Evolutionary conservation across 2,888 invertebrate genomes (phyloP), one percentile per base, ranked within the genome.

Genomic region (Sthenelais limicola): DNA sequence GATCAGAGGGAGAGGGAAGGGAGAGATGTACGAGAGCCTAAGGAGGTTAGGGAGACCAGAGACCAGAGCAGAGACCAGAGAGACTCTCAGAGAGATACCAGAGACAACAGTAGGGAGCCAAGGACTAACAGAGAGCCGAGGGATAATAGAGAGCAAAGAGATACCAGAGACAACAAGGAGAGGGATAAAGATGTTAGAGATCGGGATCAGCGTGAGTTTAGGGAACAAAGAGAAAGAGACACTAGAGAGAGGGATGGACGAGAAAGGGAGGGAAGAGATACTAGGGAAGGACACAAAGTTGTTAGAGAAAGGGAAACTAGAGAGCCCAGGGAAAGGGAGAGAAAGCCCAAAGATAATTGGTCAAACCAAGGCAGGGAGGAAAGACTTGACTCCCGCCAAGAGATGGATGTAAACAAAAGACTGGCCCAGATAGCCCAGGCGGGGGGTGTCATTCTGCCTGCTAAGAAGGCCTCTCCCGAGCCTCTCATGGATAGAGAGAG

Each of bases 371-470:
- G n/a, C n/a, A n/a, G n/a, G n/a, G n/a, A n/a, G n/a, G n/a, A n/a
- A n/a, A n/a, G n/a, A n/a, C n/a, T n/a, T n/a, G n/a, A n/a, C n/a
- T n/a, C n/a, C n/a, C n/a, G n/a, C n/a, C n/a, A n/a, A n/a, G n/a
- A n/a, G n/a, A n/a, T n/a, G 21, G 62, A 33, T 7, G 24, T 62
- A 21, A 35, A 62, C 24, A 62, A 62, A 4, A 35, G 62, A 24
- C 38, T 62, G 7, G 62, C 62, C 3, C 62, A 24, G 1, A 35
- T 62, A 12, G 62, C 62, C 4, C 56, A 56, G 56, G 30, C 56
- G n/a, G 56, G 33, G 2, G 56, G 33, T 18, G 56, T 35, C 24
- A 43, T 43, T 18, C 43, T 43, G 43, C 43, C 43, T 18, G 18
- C 43, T 9, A 21, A 18, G n/a, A n/a, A n/a, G n/a, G n/a, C n/a